These are phyloP conservation scores for Aphidius colemani DNA, from an alignment of 2,888 invertebrate genomes.

Conservation along the genomic window DNA sequence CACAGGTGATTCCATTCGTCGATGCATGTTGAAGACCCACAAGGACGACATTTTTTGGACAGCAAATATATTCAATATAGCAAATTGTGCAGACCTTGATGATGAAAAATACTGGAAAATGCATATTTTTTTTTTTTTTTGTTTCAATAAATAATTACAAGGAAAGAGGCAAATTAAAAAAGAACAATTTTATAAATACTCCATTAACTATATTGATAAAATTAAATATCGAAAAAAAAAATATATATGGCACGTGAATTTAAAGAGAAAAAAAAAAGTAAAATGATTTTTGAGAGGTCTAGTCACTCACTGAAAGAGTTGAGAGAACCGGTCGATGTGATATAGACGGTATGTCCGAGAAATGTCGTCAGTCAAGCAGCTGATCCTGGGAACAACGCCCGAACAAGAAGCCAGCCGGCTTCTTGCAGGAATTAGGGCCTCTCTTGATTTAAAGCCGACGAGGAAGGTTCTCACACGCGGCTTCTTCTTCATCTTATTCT, in stretches of 20 bases:
- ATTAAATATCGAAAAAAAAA: too few relatives aligned
- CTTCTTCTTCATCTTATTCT: conserved; percentile 15
- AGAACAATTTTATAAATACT: too few relatives aligned
- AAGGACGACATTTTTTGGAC: conserved; percentile 53
- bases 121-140: conserved; percentile 8
- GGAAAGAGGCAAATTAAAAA: too few relatives aligned
- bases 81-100: conserved; percentile 34
- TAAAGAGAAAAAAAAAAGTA: not conserved
- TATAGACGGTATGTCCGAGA: conserved; percentile 52
- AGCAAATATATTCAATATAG: conserved; percentile 26
- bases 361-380: conserved; percentile 57
- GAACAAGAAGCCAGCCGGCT: conserved; percentile 37
- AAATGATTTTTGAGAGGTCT: not conserved
- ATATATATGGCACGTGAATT: not conserved
- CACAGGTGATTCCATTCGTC: conserved; percentile 44
- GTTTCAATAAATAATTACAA: not conserved
- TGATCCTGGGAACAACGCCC: conserved; percentile 60
- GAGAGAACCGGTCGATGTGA: conserved; percentile 53
- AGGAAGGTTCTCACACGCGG: conserved; percentile 53
- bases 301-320: not conserved
- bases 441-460: conserved; percentile 56
- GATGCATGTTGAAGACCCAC: conserved; percentile 41
- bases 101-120: conserved; percentile 27
- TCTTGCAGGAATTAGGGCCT: conserved; percentile 58
- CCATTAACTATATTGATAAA: too few relatives aligned